Base-by-base conservation (phyloP, 2,888 invertebrate species). In the Onchidella celtica region DNA sequence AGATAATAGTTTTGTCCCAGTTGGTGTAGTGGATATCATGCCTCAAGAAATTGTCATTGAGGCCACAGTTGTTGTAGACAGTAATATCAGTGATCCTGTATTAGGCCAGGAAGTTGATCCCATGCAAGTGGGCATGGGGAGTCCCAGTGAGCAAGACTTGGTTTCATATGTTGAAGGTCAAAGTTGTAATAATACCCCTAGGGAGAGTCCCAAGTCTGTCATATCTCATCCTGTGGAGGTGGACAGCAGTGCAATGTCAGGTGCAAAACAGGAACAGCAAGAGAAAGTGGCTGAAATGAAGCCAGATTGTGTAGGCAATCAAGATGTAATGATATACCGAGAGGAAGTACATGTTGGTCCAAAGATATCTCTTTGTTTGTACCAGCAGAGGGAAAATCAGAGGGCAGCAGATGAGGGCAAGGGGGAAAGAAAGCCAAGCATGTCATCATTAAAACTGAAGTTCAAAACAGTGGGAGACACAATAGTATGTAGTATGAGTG, bases 1-100 rank as follows among this genome's bases (percentile, higher is more conserved):
- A 29, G 78, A 69, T 40, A 38, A n/a, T 21, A n/a, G n/a, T n/a
- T 70, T 70, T 70, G 11, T 70, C 14, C 59, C 78, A 61, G 70
- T 70, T 36, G 59, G 69, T 29, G 38, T 70, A 40, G 36, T 70
- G 40, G 61, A 36, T 59, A 17, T 38, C 34, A 32, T 6, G 36
- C 24, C 59, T 17, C 32, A 11, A 36, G 38, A 74, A 24, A 9
- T 1, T 36, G 27, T 11, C 1, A 9, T 4, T n/a, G 59, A 47
- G 17, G 17, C 9, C 47, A 11, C 9, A 11, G 9, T 11, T 6
- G 17, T 47, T 47, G 9, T 17, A 11, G 47, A 47, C 6, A 11
- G 9, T 47, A 6, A 47, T 17, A 47, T 47, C 17, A 11, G 9
- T 11, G 47, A 47, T 17, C 47, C 6, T 47, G 17, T 17, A 11